These are phyloP conservation scores for Neoscelio sp. DNA, from an alignment of 2,888 invertebrate species.

Conservation along the genomic window DNA sequence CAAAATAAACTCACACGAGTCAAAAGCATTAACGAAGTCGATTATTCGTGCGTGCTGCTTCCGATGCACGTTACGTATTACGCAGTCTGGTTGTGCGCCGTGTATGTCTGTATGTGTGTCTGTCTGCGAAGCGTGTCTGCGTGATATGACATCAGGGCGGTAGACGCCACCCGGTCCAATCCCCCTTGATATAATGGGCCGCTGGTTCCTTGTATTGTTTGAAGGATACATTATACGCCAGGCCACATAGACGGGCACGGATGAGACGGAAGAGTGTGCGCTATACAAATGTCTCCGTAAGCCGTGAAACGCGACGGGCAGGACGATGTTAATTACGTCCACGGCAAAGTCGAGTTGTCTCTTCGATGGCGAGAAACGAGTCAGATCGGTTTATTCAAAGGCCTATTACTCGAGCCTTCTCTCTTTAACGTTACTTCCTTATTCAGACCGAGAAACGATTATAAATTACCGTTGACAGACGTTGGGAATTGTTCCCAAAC, in stretches of 20 bases:
- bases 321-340: slow-evolving; percentile 58
- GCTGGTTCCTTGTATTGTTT: slow-evolving; percentile 81
- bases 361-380: slow-evolving; percentile 53
- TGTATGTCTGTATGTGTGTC: neutral
- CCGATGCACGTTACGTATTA: slow-evolving; percentile 7
- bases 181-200: slow-evolving; percentile 80
- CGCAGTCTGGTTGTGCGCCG: neutral
- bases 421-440: too few relatives aligned
- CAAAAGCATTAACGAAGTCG: slow-evolving; percentile 34
- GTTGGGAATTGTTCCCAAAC: slow-evolving; percentile 43
- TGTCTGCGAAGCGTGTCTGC: slow-evolving; percentile 46
- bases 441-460: slow-evolving; percentile 20
- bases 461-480: slow-evolving; percentile 50
- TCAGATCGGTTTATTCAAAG: slow-evolving; percentile 60
- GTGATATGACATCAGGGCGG: slow-evolving; percentile 70
- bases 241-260: slow-evolving; percentile 18
- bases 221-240: slow-evolving; percentile 76
- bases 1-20: slow-evolving; percentile 53
- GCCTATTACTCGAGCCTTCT: slow-evolving; percentile 38
- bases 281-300: slow-evolving; percentile 14
- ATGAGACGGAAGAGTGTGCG: slow-evolving; percentile 35
- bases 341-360: slow-evolving; percentile 20
- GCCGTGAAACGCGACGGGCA: slow-evolving; percentile 17
- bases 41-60: slow-evolving; percentile 45
- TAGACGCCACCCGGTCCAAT: slow-evolving; percentile 82